A percentile compares a stretch with the other conserved stretches of the same genome.
Evolutionary conservation across 1,140 invertebrate species (phyloP).

Genomic region (Homalodisca vitripennis): DNA sequence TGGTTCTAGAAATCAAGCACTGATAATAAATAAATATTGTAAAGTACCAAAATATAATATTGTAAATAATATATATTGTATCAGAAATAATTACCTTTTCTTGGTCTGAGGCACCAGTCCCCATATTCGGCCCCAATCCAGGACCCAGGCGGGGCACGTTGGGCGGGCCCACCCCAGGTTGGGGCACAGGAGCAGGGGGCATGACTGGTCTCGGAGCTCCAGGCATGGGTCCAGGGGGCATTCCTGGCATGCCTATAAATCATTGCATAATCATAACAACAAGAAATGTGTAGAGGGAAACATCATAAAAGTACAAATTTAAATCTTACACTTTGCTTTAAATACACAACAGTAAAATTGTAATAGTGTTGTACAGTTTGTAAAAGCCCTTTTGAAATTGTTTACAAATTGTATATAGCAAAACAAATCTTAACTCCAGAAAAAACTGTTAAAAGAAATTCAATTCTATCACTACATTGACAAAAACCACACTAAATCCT

Average conservation of each 20-base stretch:
- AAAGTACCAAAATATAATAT: not conserved
- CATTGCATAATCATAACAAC: not conserved
- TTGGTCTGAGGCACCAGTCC: slow-evolving; percentile 34
- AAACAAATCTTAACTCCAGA: not conserved
- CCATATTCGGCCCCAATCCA: not conserved
- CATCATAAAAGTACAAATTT: not conserved
- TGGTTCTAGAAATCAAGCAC: not conserved
- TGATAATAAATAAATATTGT: not conserved
- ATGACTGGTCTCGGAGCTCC: slow-evolving; percentile 4
- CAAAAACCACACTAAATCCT: not conserved
- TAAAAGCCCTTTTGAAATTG: too few relatives aligned
- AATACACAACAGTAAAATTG: too few relatives aligned
- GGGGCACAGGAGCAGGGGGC: not conserved
- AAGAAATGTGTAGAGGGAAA: not conserved
- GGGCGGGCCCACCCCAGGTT: not conserved
- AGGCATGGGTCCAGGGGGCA: slow-evolving; percentile 5
- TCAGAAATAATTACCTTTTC: slow-evolving; percentile 31
- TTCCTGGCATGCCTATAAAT: slow-evolving; percentile 8
- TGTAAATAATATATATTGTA: not conserved
- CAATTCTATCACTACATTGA: not conserved
- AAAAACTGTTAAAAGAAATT: not conserved
- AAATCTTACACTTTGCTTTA: not conserved
- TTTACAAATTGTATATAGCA: not conserved
- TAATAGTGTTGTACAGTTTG: too few relatives aligned
- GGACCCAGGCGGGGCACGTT: slow-evolving; percentile 5